Conservation (phyloP, 2,113 vertebrate genomes). For the Variabilichromis moorii region DNA sequence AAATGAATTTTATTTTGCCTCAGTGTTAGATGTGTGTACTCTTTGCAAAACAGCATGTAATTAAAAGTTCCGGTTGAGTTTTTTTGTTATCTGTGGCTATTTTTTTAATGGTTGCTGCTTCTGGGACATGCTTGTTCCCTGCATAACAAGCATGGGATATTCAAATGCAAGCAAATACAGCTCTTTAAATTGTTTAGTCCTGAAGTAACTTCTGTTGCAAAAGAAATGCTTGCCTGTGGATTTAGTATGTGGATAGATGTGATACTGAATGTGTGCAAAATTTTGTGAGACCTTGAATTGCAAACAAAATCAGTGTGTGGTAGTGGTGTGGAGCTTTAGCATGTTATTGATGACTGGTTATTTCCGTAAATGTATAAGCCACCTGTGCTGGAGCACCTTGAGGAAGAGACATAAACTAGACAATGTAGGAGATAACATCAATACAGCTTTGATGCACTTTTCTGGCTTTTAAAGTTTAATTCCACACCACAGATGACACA, state of each 20-base stretch:
- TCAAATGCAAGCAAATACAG: not conserved
- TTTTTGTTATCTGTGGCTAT: not conserved
- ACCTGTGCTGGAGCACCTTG: not conserved
- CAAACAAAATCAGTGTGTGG: not conserved
- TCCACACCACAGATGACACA: not conserved
- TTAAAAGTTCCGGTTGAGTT: not conserved
- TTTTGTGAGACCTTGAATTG: not conserved
- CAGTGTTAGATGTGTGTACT: not conserved
- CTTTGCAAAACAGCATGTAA: not conserved
- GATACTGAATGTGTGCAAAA: not conserved
- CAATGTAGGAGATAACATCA: not conserved
- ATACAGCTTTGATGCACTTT: not conserved
- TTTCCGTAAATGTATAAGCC: not conserved
- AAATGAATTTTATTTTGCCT: not conserved
- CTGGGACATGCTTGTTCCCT: not conserved
- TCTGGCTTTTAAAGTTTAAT: not conserved
- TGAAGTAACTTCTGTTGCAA: not conserved
- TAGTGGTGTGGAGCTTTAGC: not conserved
- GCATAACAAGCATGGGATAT: constrained; percentile 26
- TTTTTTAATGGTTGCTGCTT: not conserved
- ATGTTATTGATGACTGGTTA: not conserved
- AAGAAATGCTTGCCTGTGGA: not conserved
- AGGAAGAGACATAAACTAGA: not conserved
- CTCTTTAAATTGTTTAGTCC: not conserved
- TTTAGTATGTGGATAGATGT: not conserved